Evolutionary conservation across 2,113 vertebrate genomes (phyloP), one percentile per base, ranked within the genome.

Genomic region (Aegotheles bennettii): DNA sequence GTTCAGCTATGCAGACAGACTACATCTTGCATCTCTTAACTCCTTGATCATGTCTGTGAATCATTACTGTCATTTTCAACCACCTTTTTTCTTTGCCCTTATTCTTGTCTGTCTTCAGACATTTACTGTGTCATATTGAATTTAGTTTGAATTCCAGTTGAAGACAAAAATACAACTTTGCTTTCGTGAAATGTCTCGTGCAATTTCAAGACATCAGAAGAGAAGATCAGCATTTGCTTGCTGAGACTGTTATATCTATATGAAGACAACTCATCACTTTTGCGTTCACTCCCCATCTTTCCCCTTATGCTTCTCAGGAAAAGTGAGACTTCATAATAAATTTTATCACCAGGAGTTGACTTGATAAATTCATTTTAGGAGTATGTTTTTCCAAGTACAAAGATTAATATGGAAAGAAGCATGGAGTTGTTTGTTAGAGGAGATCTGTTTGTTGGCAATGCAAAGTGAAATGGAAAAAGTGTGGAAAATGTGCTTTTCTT

Each of bases 41-140:
- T 88, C 68, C 71, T 84, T 90, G 75, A 96, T 95, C 75, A 20
- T 53, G 71, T 54, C 75, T 77, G 33, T 50, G 79, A 83, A 88
- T 91, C 84, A 90, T 85, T 79, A 80, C 51, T 91, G 95, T 91
- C 90, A 81, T 95, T 93, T 95, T 50, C 70, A 71, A 59, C 53
- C 53, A 57, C 61, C 61, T 89, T 91, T 84, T 60, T 77, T 53
- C 61, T 50, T 57, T 86, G 74, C 53, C 38, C n/a, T 87, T 94
- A 47, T 63, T 90, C 67, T 54, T 43, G 7, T 28, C 89, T 86
- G 67, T 84, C 87, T 93, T 88, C 18, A 91, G 75, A 77, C 20
- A 77, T 91, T 83, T 75, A 65, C 65, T 60, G 21, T 88, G 91
- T 87, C 91, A 48, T 36, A 54, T 13, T 48, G 76, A 90, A 95